phyloP scores from a whole-genome alignment of 2,888 invertebrate species.

The Hypercompe scribonia region DNA sequence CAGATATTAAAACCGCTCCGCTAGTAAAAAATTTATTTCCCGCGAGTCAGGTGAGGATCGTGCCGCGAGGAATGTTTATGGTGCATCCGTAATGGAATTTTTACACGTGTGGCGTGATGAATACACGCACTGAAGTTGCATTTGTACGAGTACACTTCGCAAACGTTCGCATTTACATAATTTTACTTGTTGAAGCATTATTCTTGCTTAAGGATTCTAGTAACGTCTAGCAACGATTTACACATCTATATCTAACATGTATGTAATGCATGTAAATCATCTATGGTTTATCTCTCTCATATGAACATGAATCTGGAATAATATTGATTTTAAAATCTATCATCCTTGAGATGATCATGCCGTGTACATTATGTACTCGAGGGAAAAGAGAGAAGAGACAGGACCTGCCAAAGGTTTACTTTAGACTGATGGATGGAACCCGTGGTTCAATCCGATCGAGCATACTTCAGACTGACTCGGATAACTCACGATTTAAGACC shows the following conservation, averaged over 20 bases:
- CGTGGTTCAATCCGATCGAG: no score
- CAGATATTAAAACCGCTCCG: slow-evolving; percentile 65
- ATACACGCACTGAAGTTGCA: slow-evolving; percentile 41
- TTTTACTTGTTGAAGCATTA: slow-evolving; percentile 10
- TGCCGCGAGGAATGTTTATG: slow-evolving; percentile 26
- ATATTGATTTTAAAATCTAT: neutral
- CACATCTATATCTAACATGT: neutral
- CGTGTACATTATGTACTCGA: neutral
- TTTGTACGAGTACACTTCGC: slow-evolving; percentile 19
- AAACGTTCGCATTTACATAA: slow-evolving; percentile 35
- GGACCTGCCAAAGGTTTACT: no score
- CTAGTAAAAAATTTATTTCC: slow-evolving; percentile 75
- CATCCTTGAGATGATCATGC: neutral
- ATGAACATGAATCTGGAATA: neutral
- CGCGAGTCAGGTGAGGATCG: slow-evolving; percentile 58
- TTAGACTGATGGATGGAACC: no score
- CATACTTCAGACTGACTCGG: no score
- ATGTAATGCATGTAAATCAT: neutral
- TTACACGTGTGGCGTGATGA: slow-evolving; percentile 58
- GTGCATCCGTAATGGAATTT: slow-evolving; percentile 61
- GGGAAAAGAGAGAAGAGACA: no score
- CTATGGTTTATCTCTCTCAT: neutral
- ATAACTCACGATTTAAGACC: no score
- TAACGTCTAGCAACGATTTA: neutral
- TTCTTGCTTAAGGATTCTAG: neutral